phyloP scores from a whole-genome alignment of 1,140 invertebrate genomes.

The Physella acuta region DNA sequence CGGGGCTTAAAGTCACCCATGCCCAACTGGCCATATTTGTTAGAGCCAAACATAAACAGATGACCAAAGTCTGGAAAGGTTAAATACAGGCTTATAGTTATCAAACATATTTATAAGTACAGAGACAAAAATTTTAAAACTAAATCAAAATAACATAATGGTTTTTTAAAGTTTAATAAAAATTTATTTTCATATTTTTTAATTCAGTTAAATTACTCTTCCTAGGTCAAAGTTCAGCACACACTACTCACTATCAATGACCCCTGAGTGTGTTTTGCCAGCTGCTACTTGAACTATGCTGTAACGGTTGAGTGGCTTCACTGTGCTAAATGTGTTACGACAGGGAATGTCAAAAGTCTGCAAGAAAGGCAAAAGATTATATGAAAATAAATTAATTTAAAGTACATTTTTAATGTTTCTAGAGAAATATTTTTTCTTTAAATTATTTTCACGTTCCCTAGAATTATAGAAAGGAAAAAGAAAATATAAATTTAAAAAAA shows the following conservation, averaged over 20 bases:
- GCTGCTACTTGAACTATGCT: slow-evolving; percentile 63
- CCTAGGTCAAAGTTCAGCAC: no score
- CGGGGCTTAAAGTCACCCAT: slow-evolving; percentile 61
- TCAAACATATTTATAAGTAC: no score
- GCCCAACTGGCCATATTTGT: slow-evolving; percentile 69
- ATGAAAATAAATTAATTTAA: slow-evolving; percentile 17
- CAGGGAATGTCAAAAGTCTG: slow-evolving; percentile 57
- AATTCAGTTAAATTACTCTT: neutral
- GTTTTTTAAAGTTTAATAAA: neutral
- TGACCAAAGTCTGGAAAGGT: slow-evolving; percentile 65
- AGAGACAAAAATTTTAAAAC: neutral
- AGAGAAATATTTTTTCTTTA: neutral
- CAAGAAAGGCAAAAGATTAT: slow-evolving; percentile 15
- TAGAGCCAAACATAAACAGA: slow-evolving; percentile 71
- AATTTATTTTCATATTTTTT: neutral
- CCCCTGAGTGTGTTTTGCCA: slow-evolving; percentile 66
- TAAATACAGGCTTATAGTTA: no score
- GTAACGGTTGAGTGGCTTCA: slow-evolving; percentile 51
- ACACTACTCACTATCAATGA: slow-evolving; percentile 63
- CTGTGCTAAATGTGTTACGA: slow-evolving; percentile 50
- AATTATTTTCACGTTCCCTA: neutral
- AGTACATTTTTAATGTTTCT: no score
- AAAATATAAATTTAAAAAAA: neutral
- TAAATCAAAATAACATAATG: neutral
- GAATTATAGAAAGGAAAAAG: neutral